Evolutionary conservation across 2,113 vertebrate genomes (phyloP).

Genomic region (Triplophysa dalaica): DNA sequence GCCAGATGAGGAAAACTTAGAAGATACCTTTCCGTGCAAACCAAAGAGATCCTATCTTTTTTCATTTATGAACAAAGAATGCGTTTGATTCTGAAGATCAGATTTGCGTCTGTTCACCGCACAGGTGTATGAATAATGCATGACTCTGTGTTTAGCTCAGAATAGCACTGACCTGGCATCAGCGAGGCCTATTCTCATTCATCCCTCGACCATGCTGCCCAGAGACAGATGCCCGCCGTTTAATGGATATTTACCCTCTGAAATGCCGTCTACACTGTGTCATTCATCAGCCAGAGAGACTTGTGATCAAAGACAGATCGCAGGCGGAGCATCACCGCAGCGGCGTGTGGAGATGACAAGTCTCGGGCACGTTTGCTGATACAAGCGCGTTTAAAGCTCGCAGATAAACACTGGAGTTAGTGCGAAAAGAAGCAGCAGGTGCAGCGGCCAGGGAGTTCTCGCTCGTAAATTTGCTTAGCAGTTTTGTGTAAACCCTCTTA

Average conservation of each 20-base stretch:
- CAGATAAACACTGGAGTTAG: conserved; percentile 39
- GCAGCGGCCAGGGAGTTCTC: conserved; percentile 27
- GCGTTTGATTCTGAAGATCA: conserved; percentile 9
- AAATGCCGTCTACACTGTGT: conserved; percentile 36
- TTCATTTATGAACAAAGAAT: conserved; percentile 17
- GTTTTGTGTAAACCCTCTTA: conserved; percentile 14
- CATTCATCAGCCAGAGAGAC: conserved; percentile 34
- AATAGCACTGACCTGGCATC: conserved; percentile 37
- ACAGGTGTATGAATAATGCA: conserved; percentile 40
- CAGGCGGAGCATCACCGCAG: conserved; percentile 8
- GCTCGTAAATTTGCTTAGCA: background rate
- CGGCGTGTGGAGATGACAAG: conserved; percentile 38
- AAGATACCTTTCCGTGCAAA: too few species aligned
- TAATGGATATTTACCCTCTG: conserved; percentile 46
- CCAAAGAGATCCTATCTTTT: too few species aligned
- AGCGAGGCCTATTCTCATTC: conserved; percentile 38
- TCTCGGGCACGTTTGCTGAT: conserved; percentile 25
- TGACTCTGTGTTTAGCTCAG: conserved; percentile 22
- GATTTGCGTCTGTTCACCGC: conserved; percentile 43
- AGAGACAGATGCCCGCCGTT: conserved; percentile 43
- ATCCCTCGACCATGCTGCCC: conserved; percentile 28
- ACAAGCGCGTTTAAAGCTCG: conserved; percentile 50
- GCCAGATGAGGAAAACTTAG: too few species aligned
- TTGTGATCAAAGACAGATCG: conserved; percentile 45
- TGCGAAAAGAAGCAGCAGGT: conserved; percentile 24